These are phyloP conservation scores for Leucophora obtusa DNA, from an alignment of 2,888 invertebrate genomes.

Conservation along the genomic window DNA sequence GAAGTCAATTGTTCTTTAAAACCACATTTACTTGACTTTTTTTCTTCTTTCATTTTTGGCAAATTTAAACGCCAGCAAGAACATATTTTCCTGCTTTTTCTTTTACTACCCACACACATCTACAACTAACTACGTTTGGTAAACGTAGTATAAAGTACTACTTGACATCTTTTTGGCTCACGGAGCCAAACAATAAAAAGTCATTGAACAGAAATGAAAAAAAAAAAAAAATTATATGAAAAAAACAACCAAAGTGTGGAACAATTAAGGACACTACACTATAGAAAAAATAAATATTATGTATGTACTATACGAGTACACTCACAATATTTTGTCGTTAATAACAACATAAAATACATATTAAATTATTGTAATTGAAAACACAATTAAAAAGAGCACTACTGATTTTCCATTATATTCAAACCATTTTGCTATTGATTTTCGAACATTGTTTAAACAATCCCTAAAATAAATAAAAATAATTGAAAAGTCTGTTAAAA, in stretches of 20 bases:
- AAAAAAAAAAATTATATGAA: background rate
- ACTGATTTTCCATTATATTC: no score
- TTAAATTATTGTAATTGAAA: no score
- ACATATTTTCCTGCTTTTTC: slow-evolving; percentile 52
- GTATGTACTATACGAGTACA: no score
- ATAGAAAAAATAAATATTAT: background rate
- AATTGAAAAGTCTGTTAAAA: no score
- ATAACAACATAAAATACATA: no score
- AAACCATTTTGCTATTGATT: no score
- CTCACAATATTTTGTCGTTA: no score
- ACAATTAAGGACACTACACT: slow-evolving; percentile 2
- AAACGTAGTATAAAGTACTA: slow-evolving; percentile 45
- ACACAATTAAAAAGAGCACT: no score
- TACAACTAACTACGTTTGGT: background rate
- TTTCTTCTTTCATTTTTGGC: slow-evolving; percentile 12
- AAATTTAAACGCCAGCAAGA: slow-evolving; percentile 48
- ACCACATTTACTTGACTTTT: slow-evolving; percentile 54
- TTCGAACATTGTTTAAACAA: no score
- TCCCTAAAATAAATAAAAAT: no score
- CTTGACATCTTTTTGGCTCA: slow-evolving; percentile 63
- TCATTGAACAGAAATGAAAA: slow-evolving; percentile 58
- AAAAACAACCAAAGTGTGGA: background rate
- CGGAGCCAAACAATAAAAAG: slow-evolving; percentile 58
- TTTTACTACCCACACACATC: background rate
- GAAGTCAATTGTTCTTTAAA: slow-evolving; percentile 60